Conservation (phyloP, 2,888 invertebrate species). For the Zaprionus bogoriensis region DNA sequence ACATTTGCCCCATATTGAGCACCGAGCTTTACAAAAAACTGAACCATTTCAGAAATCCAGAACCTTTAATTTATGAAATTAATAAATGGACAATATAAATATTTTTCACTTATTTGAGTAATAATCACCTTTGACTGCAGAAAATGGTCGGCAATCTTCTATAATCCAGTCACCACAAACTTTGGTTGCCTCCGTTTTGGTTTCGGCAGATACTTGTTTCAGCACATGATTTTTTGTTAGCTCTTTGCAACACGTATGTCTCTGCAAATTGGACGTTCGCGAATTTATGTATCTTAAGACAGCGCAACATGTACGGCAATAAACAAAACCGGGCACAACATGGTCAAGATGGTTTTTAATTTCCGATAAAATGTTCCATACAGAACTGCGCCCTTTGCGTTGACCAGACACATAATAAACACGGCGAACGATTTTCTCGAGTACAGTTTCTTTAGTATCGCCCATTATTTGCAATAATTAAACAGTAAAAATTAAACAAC, state of each 20-base stretch:
- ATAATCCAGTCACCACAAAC: background rate
- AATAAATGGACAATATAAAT: no score
- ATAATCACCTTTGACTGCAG: constrained; percentile 6
- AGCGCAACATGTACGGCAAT: background rate
- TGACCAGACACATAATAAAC: constrained; percentile 2
- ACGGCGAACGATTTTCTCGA: no score
- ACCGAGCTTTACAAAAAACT: constrained; percentile 12
- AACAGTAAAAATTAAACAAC: no score
- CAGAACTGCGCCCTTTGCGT: constrained; percentile 5
- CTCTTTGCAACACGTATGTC: constrained; percentile 9
- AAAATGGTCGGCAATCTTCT: constrained; percentile 15
- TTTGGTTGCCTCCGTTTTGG: constrained; percentile 3
- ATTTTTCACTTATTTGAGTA: no score
- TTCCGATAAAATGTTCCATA: background rate
- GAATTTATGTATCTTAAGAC: background rate
- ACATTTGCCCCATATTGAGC: constrained; percentile 13
- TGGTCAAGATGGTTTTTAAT: background rate
- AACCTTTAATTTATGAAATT: no score
- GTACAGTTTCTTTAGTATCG: no score
- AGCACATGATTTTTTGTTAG: background rate
- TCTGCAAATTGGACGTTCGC: constrained; percentile 11
- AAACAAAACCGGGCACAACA: constrained; percentile 1
- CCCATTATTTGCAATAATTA: no score
- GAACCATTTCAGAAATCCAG: no score
- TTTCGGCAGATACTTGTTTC: constrained; percentile 1